Evolutionary conservation across 2,888 invertebrate species (phyloP), one percentile per base, ranked within the genome.

Genomic region (Platycheirus albimanus): DNA sequence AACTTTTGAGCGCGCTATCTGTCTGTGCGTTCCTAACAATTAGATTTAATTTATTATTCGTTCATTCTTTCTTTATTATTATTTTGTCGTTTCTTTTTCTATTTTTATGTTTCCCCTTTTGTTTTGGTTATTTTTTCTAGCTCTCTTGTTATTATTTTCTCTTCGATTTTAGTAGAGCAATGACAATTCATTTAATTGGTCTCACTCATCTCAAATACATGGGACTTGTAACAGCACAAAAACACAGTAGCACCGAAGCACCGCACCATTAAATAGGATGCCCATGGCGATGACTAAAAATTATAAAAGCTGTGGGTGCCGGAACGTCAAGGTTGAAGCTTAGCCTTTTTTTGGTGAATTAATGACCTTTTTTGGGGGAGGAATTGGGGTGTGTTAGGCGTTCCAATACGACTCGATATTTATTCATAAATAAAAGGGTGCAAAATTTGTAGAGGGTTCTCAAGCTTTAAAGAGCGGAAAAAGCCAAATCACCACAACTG

Each of bases 151-250:
- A 41, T 67, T 63, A 20, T 45, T 64, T 41, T 63, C 78, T 78
- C 76, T 76, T 80, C 58, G 70, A 64, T 70, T 70, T 70, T 75
- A 76, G 58, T 78, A 69, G 78, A 67, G 51, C 78, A 72, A 72
- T 83, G 78, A 83, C 78, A 83, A 83, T 83, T 78, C 78, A 83
- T 78, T 83, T 78, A 78, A 83, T 72, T 72, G 71, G 70, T 54
- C 38, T 41, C 30, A 61, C 63, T 80, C 38, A 76, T 70, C 45
- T 47, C 20, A 15, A n/a, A 7, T 13, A 49, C 28, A 51, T 30
- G 10, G 5, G 15, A 10, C 28, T 10, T 47, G 13, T 2, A 6
- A 11, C 6, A 58, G 49, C 10, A n/a, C n/a, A n/a, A n/a, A n/a
- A n/a, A n/a, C n/a, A n/a, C n/a, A n/a, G n/a, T n/a, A n/a, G n/a